Conservation (phyloP, 2,797 vertebrate species). For the Chelmon rostratus region DNA sequence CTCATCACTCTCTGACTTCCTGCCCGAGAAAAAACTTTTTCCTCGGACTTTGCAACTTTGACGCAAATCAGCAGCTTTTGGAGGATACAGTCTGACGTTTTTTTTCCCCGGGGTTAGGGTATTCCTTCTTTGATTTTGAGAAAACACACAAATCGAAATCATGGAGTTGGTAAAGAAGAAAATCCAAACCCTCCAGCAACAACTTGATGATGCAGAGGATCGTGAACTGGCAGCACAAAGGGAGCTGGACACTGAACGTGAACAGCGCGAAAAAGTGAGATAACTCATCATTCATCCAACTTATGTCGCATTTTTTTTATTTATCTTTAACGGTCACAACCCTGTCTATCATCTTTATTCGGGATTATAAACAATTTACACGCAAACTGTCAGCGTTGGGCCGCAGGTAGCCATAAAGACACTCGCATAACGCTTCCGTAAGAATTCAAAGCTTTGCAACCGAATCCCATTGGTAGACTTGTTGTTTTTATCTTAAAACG, state of each 20-base stretch:
- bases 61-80: slow-evolving; percentile 26
- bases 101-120: rapidly evolving
- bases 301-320: not conserved
- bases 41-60: slow-evolving; percentile 40
- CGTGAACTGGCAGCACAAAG: slow-evolving; percentile 89
- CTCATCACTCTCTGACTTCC: slow-evolving; percentile 71
- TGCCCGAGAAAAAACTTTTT: slow-evolving; percentile 60
- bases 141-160: slow-evolving; percentile 20
- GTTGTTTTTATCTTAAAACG: not conserved
- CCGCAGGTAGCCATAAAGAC: not conserved
- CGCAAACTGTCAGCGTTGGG: not conserved
- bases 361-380: not conserved
- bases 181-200: slow-evolving; percentile 92
- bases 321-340: not conserved
- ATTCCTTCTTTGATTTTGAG: not conserved
- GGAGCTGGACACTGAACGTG: slow-evolving; percentile 90
- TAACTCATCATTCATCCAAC: not conserved
- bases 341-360: not conserved
- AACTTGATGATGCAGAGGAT: slow-evolving; percentile 94
- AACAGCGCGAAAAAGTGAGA: slow-evolving; percentile 94
- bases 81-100: not conserved
- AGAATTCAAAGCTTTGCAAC: not conserved
- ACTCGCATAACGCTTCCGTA: not conserved
- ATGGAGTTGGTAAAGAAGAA: slow-evolving; percentile 94
- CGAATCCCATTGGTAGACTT: rapidly evolving